Evolutionary conservation across 2,113 vertebrate species (phyloP).

Genomic region (Dolichotis patagonum): DNA sequence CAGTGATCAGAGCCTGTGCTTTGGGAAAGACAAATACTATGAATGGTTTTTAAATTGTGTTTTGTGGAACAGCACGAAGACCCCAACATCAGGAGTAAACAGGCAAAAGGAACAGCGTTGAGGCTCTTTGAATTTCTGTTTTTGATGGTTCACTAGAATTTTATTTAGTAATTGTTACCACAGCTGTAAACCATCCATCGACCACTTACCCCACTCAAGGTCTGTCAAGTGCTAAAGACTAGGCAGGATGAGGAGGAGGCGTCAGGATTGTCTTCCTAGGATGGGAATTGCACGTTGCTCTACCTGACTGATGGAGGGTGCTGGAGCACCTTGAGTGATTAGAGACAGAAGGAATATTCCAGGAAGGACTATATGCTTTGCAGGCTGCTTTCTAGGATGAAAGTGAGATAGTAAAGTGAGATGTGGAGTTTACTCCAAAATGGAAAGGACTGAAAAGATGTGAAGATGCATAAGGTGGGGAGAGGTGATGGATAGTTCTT

Average conservation of each 20-base stretch:
- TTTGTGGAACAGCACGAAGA: not conserved
- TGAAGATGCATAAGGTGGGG: not conserved
- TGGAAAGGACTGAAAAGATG: not conserved
- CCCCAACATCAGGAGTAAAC: not conserved
- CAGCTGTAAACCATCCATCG: not conserved
- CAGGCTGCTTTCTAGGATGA: not conserved
- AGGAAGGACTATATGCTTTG: not conserved
- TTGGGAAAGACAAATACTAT: not conserved
- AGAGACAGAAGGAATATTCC: not conserved
- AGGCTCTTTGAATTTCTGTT: not conserved
- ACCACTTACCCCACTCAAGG: accelerated
- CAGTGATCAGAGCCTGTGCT: not conserved
- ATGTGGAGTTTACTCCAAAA: not conserved
- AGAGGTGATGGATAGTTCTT: not conserved
- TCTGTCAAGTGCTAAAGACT: not conserved
- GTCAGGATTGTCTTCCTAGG: not conserved
- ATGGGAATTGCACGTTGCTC: not conserved
- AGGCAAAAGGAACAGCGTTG: not conserved
- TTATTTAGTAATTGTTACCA: not conserved
- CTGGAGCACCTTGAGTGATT: not conserved
- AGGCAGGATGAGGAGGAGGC: not conserved
- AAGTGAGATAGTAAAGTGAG: not conserved
- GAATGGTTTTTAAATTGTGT: not conserved
- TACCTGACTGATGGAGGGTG: not conserved
- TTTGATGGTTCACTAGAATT: not conserved